These are phyloP conservation scores for Goniozus legneri DNA, from an alignment of 1,140 invertebrate genomes.

Conservation along the genomic window DNA sequence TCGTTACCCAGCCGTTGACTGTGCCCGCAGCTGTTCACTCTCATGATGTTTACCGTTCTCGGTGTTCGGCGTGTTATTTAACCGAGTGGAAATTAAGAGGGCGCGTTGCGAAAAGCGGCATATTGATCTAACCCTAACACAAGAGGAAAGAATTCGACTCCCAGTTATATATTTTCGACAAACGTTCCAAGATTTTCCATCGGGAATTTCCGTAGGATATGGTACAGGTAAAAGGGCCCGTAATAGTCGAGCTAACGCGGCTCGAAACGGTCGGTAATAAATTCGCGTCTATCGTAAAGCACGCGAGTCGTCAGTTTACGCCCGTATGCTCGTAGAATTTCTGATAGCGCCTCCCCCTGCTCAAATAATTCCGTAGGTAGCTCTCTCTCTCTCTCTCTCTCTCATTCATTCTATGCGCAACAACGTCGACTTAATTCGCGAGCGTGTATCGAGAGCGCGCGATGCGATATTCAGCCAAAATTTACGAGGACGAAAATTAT, in stretches of 20 bases:
- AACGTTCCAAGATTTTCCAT: no score
- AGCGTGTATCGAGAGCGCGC: neutral
- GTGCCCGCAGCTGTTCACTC: conserved; percentile 1
- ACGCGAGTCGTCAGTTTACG: conserved; percentile 14
- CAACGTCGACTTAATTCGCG: neutral
- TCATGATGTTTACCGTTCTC: conserved; percentile 15
- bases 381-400: no score
- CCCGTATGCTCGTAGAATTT: conserved; percentile 4
- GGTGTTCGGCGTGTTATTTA: conserved; percentile 15
- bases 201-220: no score
- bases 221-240: no score
- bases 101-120: neutral
- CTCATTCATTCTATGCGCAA: neutral
- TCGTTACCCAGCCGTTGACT: conserved; percentile 18
- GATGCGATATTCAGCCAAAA: neutral
- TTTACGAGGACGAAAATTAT: no score
- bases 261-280: no score
- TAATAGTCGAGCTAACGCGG: no score
- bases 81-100: conserved; percentile 18
- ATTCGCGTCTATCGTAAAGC: conserved; percentile 18
- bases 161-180: no score
- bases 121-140: neutral
- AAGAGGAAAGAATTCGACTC: neutral
- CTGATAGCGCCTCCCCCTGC: no score
- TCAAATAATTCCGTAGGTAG: neutral